Base-by-base conservation (phyloP, 2,797 vertebrate genomes). In the Peromyscus melanophrys region DNA sequence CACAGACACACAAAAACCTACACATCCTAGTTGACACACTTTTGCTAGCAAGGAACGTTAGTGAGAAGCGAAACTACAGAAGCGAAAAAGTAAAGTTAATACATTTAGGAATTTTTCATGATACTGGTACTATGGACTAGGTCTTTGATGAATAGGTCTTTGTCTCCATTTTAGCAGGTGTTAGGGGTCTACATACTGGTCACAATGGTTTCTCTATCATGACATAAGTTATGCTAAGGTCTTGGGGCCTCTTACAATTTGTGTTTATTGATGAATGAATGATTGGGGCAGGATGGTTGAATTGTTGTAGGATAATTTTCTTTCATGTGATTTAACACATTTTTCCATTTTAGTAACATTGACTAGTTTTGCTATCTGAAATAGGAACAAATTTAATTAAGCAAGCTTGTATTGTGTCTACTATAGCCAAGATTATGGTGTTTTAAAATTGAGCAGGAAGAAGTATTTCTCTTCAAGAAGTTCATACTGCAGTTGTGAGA, bases 251-350 rank as follows among this genome's bases (percentile, higher is more conserved):
- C 14, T 52, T 52, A 69, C 4, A n/a, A 34, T 69, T 43, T 34
- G 61, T 90, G 21, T 46, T 91, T 84, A 43, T 73, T 31, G 37
- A 43, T 37, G 76, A 96, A 85, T 55, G 34, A 85, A 69, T 37
- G 23, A 90, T 27, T 52, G 67, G 13, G 4, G 2, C 19, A 95
- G 81, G 16, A 25, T 57, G 34, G 14, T 65, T 46, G n/a, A 78
- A 65, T 80, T 27, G n/a, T 67, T 93, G n/a, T 73, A 78, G 34
- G 31, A 75, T 87, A n/a, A 63, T 93, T 96, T 82, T 92, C 75
- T 95, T 97, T 95, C 7, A 43, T 69, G 43, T 49, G 57, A 69
- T 77, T 88, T 25, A 82, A 75, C 46, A 89, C 0, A 21, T 85
- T 86, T 55, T 92, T 49, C 55, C 75, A 61, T 82, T 82, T 92